Evolutionary conservation across 64 coral and sea anemone species (phyloP).

Genomic region (Cladopsammia gracilis): DNA sequence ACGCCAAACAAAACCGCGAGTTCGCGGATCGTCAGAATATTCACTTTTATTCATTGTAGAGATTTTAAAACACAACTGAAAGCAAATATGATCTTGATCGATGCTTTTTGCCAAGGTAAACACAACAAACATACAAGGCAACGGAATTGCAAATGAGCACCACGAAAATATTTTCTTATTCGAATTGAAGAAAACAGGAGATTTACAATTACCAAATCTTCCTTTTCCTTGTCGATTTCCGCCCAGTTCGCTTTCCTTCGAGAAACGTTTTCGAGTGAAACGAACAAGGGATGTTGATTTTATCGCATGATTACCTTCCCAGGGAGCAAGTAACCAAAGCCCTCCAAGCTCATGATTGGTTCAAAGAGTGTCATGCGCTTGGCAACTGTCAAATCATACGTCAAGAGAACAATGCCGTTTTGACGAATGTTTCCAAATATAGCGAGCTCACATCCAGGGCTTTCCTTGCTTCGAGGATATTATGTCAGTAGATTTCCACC

Average conservation of each 20-base stretch:
- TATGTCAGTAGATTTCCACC: background rate
- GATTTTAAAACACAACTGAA: too few relatives aligned
- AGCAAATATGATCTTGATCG: too few relatives aligned
- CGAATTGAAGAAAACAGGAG: too few relatives aligned
- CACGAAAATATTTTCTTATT: too few relatives aligned
- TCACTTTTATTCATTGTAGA: too few relatives aligned
- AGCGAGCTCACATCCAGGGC: background rate
- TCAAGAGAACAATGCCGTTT: background rate
- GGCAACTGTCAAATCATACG: slow-evolving; percentile 20
- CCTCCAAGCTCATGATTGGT: background rate
- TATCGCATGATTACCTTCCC: background rate
- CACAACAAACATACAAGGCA: too few relatives aligned
- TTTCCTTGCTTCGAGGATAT: background rate
- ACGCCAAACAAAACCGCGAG: too few relatives aligned
- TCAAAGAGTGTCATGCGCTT: background rate
- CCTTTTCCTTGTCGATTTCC: background rate
- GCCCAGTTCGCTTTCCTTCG: too few relatives aligned
- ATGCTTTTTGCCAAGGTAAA: too few relatives aligned
- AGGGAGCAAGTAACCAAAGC: background rate
- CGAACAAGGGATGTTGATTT: background rate
- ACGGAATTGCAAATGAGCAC: too few relatives aligned
- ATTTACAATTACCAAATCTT: background rate
- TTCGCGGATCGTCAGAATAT: too few relatives aligned
- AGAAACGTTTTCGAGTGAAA: background rate
- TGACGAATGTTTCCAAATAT: slow-evolving; percentile 48